Evolutionary conservation across 1,140 invertebrate genomes (phyloP), one percentile per base, ranked within the genome.

Genomic region (Nymphalis io): DNA sequence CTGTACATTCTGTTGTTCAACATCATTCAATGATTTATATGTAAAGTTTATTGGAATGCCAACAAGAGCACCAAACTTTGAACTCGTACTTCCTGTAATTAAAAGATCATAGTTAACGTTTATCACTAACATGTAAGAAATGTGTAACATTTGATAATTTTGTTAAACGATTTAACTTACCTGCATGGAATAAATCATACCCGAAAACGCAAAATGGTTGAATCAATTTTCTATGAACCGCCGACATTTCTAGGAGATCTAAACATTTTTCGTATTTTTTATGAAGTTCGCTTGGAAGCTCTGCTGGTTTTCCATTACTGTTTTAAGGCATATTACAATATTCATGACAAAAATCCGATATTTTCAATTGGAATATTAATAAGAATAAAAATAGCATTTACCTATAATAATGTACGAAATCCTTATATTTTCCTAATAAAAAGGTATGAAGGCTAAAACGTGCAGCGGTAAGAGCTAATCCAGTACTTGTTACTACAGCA

Each of bases 111-210:
- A 11, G 20, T 21, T 53, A 21, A 59, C 46, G 27, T 21, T 46
- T 51, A 42, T 55, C 6, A 46, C n/a, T 4, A 1, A 33, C 5
- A 33, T 1, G 10, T 33, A 8, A 33, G 0, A 33, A 33, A 33
- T 3, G n/a, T n/a, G n/a, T 6, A 33, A 33, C 8, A 6, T 33
- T 6, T 8, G 10, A 6, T 33, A 8, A 33, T 33, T 8, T 33
- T 33, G 27, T 33, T 8, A 33, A 5, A 33, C 6, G 1, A 58
- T 68, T 66, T 46, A 44, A 73, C 70, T 77, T 80, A 90, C 89
- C 89, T 72, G 89, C 89, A 86, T 89, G 87, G 81, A 91, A 91
- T 68, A 91, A 76, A 71, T 91, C 89, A 87, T 76, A 91, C 39
- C 89, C 89, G 81, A 81, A 89, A 42, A 86, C 83, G 80, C 83